Evolutionary conservation across 2,888 invertebrate species (phyloP).

Genomic region (Apotomis turbidana): DNA sequence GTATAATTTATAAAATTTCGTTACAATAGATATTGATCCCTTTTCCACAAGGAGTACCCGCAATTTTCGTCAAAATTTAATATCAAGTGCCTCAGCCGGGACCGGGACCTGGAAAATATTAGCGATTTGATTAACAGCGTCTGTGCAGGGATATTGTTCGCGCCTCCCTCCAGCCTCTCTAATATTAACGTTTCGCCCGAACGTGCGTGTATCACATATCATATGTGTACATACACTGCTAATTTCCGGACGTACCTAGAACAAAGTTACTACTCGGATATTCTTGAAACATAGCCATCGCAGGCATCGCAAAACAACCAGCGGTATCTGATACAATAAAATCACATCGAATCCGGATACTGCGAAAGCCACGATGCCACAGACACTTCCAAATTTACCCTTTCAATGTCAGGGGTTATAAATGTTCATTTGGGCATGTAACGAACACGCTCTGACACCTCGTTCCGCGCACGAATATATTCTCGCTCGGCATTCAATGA

Average conservation of each 20-base stretch:
- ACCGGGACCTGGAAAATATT: neutral
- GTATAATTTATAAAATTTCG: neutral
- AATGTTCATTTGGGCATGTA: too few relatives aligned
- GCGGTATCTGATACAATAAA: too few relatives aligned
- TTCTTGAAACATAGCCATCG: too few relatives aligned
- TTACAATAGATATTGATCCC: neutral
- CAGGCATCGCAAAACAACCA: too few relatives aligned
- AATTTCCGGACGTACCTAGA: neutral
- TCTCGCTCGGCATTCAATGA: neutral
- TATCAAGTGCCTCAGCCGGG: neutral
- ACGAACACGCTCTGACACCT: neutral
- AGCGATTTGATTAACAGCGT: constrained; percentile 4
- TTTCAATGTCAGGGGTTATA: too few relatives aligned
- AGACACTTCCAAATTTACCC: too few relatives aligned
- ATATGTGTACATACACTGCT: neutral
- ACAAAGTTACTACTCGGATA: too few relatives aligned
- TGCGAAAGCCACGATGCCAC: too few relatives aligned
- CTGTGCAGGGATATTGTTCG: constrained; percentile 1
- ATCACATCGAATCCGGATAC: too few relatives aligned
- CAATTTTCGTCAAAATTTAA: constrained; percentile 4
- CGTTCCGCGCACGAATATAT: neutral
- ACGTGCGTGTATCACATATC: neutral
- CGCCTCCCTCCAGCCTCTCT: neutral
- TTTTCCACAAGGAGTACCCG: neutral
- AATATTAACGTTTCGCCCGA: constrained; percentile 9